phyloP scores from a whole-genome alignment of 2,113 vertebrate genomes.

The human (Homo sapiens) region GRCh38 chr9:25434501-25435000 shows the following conservation, averaged over 20 bases:
- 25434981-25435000: background rate
- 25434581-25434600: background rate
- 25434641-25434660: background rate
- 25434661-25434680: background rate
- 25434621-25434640: background rate
- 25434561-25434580: background rate
- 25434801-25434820: background rate
- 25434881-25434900: background rate
- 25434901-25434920: background rate
- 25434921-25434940: background rate
- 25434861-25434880: background rate
- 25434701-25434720: background rate
- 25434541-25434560: background rate
- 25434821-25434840: accelerated
- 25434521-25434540: background rate
- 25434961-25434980: background rate
- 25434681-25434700: background rate
- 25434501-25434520: background rate
- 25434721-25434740: background rate
- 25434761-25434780: background rate
- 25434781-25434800: background rate
- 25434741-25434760: too few relatives aligned
- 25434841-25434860: too few relatives aligned
- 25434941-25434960: background rate
- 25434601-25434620: background rate